phyloP scores from a whole-genome alignment of 2,797 vertebrate species.

The Nyctalus aviator region DNA sequence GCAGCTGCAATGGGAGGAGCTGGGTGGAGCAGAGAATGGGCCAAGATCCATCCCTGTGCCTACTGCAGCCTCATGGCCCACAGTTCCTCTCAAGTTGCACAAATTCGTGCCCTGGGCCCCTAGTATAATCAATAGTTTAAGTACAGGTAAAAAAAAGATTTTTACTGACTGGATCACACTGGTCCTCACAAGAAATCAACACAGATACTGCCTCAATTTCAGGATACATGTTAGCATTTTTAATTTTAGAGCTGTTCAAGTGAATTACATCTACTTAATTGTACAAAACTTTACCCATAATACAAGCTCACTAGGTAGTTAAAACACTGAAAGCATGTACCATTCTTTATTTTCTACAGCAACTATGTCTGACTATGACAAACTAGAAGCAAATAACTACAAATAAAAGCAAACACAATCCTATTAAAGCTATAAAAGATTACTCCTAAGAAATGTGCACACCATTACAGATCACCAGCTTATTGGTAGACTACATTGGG shows the following conservation, averaged over 20 bases:
- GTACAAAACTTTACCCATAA: neutral
- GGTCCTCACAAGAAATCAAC: conserved; percentile 24
- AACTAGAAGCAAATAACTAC: neutral
- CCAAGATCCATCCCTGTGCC: too few relatives aligned
- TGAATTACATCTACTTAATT: neutral
- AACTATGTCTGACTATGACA: neutral
- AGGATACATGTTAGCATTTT: neutral
- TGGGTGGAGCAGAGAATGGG: too few relatives aligned
- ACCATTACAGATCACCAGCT: neutral
- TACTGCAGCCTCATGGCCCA: too few relatives aligned
- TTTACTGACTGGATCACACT: neutral
- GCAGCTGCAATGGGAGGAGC: too few relatives aligned
- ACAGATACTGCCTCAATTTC: neutral
- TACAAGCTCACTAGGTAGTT: accelerated
- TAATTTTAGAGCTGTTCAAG: neutral
- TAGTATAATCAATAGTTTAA: neutral
- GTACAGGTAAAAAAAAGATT: neutral
- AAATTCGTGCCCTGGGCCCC: too few relatives aligned
- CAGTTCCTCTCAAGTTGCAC: too few relatives aligned
- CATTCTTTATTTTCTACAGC: neutral
- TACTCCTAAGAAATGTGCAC: neutral
- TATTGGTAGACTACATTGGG: neutral
- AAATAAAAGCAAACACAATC: neutral
- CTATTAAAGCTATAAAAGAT: neutral
- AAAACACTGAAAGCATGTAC: neutral